Evolutionary conservation across 2,888 invertebrate genomes (phyloP).

Genomic region (Leptura quadrifasciata): DNA sequence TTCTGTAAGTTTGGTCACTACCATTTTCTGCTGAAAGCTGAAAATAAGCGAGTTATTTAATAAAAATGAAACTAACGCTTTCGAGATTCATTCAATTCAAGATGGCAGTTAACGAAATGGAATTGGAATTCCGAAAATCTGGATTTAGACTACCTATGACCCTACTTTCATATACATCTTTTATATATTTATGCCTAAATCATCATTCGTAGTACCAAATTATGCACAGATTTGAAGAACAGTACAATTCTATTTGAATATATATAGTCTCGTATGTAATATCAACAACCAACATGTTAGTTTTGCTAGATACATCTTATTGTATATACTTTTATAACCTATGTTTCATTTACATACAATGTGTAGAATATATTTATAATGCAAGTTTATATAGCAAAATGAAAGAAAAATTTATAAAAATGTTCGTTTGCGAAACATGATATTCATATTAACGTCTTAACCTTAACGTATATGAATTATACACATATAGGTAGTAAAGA

Average conservation of each 20-base stretch:
- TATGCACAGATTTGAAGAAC: background rate
- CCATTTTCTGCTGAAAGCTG: too few relatives aligned
- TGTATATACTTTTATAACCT: background rate
- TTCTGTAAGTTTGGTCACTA: too few relatives aligned
- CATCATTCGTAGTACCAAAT: background rate
- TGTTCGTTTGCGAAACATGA: constrained; percentile 8
- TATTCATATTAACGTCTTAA: constrained; percentile 34
- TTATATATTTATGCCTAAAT: too few relatives aligned
- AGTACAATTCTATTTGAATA: background rate
- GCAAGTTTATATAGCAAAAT: background rate
- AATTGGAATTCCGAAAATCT: too few relatives aligned
- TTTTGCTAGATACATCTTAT: background rate
- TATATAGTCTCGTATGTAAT: background rate
- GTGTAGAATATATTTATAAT: constrained; percentile 7
- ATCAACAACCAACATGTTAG: background rate
- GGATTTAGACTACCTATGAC: too few relatives aligned
- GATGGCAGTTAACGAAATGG: too few relatives aligned
- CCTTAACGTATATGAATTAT: constrained; percentile 35
- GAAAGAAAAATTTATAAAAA: background rate
- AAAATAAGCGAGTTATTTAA: too few relatives aligned
- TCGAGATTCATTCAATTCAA: too few relatives aligned
- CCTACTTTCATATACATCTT: too few relatives aligned
- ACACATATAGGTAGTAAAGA: constrained; percentile 40
- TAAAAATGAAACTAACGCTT: too few relatives aligned
- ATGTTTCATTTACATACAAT: constrained; percentile 1